Base-by-base conservation (phyloP, 2,113 vertebrate genomes). In the Bufo gargarizans region DNA sequence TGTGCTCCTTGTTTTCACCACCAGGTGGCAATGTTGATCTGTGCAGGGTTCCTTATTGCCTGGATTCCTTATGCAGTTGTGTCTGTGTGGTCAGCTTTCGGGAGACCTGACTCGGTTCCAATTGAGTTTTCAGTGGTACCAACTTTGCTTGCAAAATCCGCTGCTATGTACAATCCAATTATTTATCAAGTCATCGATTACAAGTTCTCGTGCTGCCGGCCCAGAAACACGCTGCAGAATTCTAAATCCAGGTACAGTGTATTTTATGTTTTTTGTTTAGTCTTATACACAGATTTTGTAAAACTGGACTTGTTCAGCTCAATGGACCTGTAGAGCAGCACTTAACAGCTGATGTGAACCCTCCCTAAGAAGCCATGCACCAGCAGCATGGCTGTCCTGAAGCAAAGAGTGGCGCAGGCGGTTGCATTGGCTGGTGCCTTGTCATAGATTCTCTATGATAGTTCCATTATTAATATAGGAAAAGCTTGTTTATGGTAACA, bases 91-190 rank as follows among this genome's bases (percentile, higher is more conserved):
- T 98, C 97, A 13, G 98, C 97, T 1, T 99, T 98, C 3, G 97
- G 98, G 14, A 92, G 92, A 63, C 96, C 96, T 0, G 95, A 97
- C 88, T 96, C 97, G 0, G 95, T 99, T 13, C 97, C 98, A 71
- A 96, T 99, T 56, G 90, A 96, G 0, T 94, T 96, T 61, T 99
- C 98, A 0, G 97, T 98, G 86, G 79, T 99, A 45, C 98, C 98
- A 10, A 97, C 97, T 0, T 89, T 99, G 76, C 95, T 99, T 17
- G 97, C 98, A 55, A 99, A 99, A 91, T 99, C 98, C 2, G 95
- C 98, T 8, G 96, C 98, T 19, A 97, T 99, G 98, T 99, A 99
- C 93, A 99, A 99, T 91, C 97, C 97, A 3, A 97, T 99, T 90
- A 99, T 99, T 89, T 99, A 99, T 93, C 97, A 99, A 92, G 93